Evolutionary conservation across 92 coral and sea anemone species (phyloP).

Genomic region (Epizoanthus rinbou): DNA sequence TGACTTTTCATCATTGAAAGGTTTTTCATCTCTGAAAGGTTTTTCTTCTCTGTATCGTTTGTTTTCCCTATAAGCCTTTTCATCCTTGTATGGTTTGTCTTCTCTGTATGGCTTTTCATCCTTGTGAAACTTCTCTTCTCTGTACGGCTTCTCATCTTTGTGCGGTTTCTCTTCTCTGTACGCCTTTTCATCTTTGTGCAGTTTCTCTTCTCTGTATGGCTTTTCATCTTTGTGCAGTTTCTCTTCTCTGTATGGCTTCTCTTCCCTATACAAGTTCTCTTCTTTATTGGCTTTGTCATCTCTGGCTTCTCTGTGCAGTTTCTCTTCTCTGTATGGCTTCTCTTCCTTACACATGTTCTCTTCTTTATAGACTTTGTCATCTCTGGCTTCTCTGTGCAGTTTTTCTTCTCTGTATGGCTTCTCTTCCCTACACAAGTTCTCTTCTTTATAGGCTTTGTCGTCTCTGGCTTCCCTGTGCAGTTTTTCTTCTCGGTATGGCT

Average conservation of each 20-base stretch:
- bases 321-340: slow-evolving; percentile 32
- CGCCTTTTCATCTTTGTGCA: slow-evolving; percentile 13
- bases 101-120: background rate
- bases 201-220: slow-evolving; percentile 3
- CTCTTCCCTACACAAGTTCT: slow-evolving; percentile 2
- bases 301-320: slow-evolving; percentile 11
- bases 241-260: slow-evolving; percentile 26
- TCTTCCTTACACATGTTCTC: slow-evolving; percentile 3
- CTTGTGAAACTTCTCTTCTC: slow-evolving; percentile 7
- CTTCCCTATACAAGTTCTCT: slow-evolving; percentile 4
- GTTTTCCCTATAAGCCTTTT: too few relatives aligned
- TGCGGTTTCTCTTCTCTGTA: slow-evolving; percentile 23
- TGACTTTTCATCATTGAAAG: too few relatives aligned
- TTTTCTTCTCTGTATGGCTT: slow-evolving; percentile 36
- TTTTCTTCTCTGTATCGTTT: too few relatives aligned
- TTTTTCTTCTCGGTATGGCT: slow-evolving; percentile 32
- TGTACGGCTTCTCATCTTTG: slow-evolving; percentile 15
- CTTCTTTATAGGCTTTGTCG: slow-evolving; percentile 1
- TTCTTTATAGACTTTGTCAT: background rate
- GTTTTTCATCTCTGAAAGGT: too few relatives aligned
- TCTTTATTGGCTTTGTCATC: slow-evolving; percentile 9
- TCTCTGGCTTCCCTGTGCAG: slow-evolving; percentile 7
- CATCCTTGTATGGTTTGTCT: too few relatives aligned
- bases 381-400: slow-evolving; percentile 5
- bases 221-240: slow-evolving; percentile 20